Evolutionary conservation across 2,888 invertebrate genomes (phyloP).

Genomic region (Eurytoma californica): DNA sequence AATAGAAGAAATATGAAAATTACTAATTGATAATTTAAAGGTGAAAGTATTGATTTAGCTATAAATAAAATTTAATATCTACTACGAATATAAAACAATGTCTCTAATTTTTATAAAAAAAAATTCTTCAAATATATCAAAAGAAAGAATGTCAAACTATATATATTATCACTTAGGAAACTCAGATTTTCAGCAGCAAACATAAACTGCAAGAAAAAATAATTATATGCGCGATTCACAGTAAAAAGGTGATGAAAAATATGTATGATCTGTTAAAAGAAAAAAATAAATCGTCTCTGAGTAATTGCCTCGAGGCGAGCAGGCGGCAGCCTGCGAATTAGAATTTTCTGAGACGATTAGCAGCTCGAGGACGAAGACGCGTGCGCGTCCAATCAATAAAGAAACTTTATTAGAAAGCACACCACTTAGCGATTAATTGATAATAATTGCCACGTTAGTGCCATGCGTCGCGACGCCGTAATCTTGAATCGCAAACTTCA

Average conservation of each 20-base stretch:
- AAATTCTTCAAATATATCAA: too few relatives aligned
- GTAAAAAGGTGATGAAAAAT: slow-evolving; percentile 3
- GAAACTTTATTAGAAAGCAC: slow-evolving; percentile 55
- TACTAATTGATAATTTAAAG: too few relatives aligned
- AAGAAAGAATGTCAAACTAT: too few relatives aligned
- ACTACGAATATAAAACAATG: too few relatives aligned
- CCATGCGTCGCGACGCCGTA: slow-evolving; percentile 34
- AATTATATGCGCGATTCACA: not conserved
- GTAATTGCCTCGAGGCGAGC: not conserved
- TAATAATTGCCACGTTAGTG: slow-evolving; percentile 45
- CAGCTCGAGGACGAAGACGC: slow-evolving; percentile 13
- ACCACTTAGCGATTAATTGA: slow-evolving; percentile 56
- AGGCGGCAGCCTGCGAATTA: slow-evolving; percentile 11
- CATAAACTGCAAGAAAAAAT: too few relatives aligned
- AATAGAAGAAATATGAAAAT: too few relatives aligned
- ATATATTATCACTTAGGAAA: too few relatives aligned
- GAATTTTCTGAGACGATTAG: slow-evolving; percentile 18
- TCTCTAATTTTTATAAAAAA: too few relatives aligned
- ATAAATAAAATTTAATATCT: too few relatives aligned
- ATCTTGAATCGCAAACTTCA: slow-evolving; percentile 53
- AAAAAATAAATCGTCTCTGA: slow-evolving; percentile 12
- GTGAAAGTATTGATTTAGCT: too few relatives aligned
- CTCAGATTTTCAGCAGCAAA: too few relatives aligned
- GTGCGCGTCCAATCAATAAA: slow-evolving; percentile 28
- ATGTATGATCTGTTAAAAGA: not conserved